phyloP scores from a whole-genome alignment of 2,113 vertebrate species.

The Tonatia bakeri region DNA sequence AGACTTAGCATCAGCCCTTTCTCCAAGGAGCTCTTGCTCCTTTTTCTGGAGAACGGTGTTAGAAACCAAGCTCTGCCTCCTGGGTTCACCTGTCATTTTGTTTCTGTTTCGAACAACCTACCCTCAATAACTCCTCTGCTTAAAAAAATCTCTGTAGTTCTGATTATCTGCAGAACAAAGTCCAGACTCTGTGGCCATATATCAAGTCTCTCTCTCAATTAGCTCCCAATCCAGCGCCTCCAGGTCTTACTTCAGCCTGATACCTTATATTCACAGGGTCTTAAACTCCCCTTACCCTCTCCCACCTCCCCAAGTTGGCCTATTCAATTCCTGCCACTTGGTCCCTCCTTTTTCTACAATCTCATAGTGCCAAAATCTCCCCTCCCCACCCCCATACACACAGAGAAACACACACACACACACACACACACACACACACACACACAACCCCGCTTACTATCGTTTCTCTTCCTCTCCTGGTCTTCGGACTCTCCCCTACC shows the following conservation, averaged over 20 bases:
- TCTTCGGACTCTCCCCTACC: not conserved
- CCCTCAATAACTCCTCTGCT: not conserved
- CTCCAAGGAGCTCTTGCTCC: not conserved
- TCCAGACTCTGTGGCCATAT: not conserved
- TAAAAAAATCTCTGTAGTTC: not conserved
- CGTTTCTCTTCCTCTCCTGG: not conserved
- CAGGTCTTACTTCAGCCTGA: not conserved
- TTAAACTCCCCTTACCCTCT: not conserved
- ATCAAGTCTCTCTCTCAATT: not conserved
- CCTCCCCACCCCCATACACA: not conserved
- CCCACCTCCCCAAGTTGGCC: not conserved
- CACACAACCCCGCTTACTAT: not conserved
- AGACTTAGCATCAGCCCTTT: not conserved
- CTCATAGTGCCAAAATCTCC: not conserved
- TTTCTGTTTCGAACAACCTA: not conserved
- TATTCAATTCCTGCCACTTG: not conserved
- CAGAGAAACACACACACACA: not conserved
- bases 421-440: not conserved
- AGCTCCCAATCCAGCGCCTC: not conserved
- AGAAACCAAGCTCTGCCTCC: not conserved
- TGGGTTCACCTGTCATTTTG: not conserved
- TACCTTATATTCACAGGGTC: not conserved
- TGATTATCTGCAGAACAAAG: not conserved
- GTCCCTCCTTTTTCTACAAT: not conserved
- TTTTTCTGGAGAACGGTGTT: not conserved